Evolutionary conservation across 2,888 invertebrate genomes (phyloP), one percentile per base, ranked within the genome.

Genomic region (Chalcis sispes): DNA sequence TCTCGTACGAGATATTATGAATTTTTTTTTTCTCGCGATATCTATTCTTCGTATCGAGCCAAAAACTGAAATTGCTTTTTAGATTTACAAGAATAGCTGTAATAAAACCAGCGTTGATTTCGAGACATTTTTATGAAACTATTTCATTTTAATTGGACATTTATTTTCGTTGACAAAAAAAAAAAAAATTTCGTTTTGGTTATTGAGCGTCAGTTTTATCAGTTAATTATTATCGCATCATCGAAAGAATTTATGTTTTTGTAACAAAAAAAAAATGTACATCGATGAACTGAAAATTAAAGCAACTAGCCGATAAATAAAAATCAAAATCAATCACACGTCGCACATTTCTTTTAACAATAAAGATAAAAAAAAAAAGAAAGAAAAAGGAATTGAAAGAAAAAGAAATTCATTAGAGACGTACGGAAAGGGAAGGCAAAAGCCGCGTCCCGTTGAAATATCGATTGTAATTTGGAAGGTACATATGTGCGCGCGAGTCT

Each of bases 381-480:
- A n/a, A n/a, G n/a, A n/a, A n/a, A n/a, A n/a, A n/a, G n/a, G n/a
- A n/a, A n/a, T n/a, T n/a, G n/a, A 65, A 13, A 32, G 46, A 40
- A 36, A n/a, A 40, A 52, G 50, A 48, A 48, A 56, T 5, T 46
- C 25, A 64, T 72, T 64, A 58, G 8, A 32, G 46, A n/a, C n/a
- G n/a, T n/a, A n/a, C n/a, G 7, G 42, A 42, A 42, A 42, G 15
- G 4, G 42, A 15, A 15, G 13, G 42, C 20, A 2, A 23, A 40
- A 56, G 64, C n/a, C 15, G 48, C 50, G 59, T 46, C 65, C 50
- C 25, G 46, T 15, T 76, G 67, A 72, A 76, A 76, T 76, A 76
- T 76, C 62, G 76, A 76, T 76, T 72, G 72, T 76, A 72, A 76
- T 72, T 72, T 76, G 15, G 67, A 36, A 8, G 71, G 66, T 46